Evolutionary conservation across 2,113 vertebrate genomes (phyloP), one percentile per base, ranked within the genome.

Genomic region (Pteruthius melanotis): DNA sequence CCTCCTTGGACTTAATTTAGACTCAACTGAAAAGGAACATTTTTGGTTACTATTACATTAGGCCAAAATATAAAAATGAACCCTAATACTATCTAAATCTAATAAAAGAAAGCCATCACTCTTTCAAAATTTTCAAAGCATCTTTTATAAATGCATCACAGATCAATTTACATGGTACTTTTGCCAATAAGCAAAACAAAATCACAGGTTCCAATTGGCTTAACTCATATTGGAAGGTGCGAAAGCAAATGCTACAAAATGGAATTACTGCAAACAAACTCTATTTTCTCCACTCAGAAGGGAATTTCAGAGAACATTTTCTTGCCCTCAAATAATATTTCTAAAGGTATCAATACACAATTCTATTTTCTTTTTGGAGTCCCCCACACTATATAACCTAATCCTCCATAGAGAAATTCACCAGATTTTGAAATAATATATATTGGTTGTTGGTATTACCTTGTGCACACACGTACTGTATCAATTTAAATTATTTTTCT

Each of bases 81-180:
- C 97, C 97, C 97, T 98, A 98, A 98, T 98, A 98, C 95, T 97
- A 87, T 70, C 89, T 65, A 98, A 98, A 99, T 98, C 98, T 98
- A 98, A 98, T 98, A 98, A 98, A 94, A 97, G 97, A 98, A 97
- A 97, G 79, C 95, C 95, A 98, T 97, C 97, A 98, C 97, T 97
- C 97, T 98, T 98, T 98, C 97, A 95, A 95, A 98, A 98, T 71
- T 98, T 98, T 98, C 97, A 96, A 97, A 96, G 97, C 94, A 93
- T 97, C 97, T 97, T 93, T 96, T 94, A 93, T 97, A 98, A 98
- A 97, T 94, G 97, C 97, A 98, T 98, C 98, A 97, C 96, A 97
- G 97, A 98, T 98, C 98, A 98, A 98, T 98, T 98, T 98, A 98
- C 98, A 98, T 98, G 98, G 97, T 97, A 84, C 97, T 98, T 98